phyloP scores from a whole-genome alignment of 2,888 invertebrate species.

The Sycophila texana region DNA sequence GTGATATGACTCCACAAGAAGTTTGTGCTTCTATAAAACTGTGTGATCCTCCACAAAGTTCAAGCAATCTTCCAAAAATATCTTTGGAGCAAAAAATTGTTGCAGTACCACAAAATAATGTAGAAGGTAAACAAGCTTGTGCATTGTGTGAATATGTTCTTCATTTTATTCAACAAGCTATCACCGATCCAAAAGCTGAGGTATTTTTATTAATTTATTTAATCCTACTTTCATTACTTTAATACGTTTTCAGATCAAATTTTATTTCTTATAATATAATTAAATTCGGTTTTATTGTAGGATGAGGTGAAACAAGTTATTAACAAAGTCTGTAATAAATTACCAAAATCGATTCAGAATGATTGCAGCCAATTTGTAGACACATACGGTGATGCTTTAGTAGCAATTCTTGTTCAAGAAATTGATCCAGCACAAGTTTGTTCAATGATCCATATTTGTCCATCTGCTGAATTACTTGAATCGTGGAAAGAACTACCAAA shows the following conservation, averaged over 20 bases:
- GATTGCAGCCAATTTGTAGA: constrained; percentile 87
- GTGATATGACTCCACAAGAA: constrained; percentile 85
- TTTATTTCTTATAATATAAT: constrained; percentile 2
- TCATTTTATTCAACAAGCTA: constrained; percentile 85
- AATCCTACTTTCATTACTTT: background rate
- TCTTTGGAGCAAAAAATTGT: constrained; percentile 36
- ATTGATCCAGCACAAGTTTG: constrained; percentile 86
- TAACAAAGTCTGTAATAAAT: constrained; percentile 82
- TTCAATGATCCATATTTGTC: constrained; percentile 84
- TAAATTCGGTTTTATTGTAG: constrained; percentile 74
- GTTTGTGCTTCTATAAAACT: constrained; percentile 87
- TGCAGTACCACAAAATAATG: constrained; percentile 68
- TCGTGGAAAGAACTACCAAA: constrained; percentile 67
- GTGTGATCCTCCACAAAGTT: constrained; percentile 76
- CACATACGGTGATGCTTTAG: constrained; percentile 87
- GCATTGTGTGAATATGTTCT: constrained; percentile 89
- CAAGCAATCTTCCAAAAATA: constrained; percentile 36
- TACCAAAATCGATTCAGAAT: constrained; percentile 80
- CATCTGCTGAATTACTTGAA: constrained; percentile 76
- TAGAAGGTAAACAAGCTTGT: constrained; percentile 79
- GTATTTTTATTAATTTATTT: constrained; percentile 71
- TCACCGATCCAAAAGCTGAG: constrained; percentile 83
- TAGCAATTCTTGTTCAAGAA: constrained; percentile 87
- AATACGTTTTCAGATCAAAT: background rate
- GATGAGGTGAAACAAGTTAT: constrained; percentile 83